Base-by-base conservation (phyloP, 2,797 vertebrate species). In the Enteromius mattozi region DNA sequence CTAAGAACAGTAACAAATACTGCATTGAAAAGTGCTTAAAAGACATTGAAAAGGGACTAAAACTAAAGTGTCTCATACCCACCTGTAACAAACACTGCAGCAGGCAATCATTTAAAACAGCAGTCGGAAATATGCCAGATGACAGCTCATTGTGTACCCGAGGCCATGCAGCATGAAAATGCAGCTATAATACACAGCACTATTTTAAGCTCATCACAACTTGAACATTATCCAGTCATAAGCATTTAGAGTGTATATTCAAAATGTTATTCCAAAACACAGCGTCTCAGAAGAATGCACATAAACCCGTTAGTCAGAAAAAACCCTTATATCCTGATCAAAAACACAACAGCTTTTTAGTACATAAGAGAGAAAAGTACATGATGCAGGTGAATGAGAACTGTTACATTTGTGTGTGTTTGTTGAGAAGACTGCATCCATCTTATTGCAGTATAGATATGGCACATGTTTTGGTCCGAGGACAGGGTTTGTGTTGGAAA, bases 401-500 rank as follows among this genome's bases (percentile, higher is more conserved):
- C 17, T 61, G 37, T 61, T 84, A 70, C 27, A 63, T 78, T 40
- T 56, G 30, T 84, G 45, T 47, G 75, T 78, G 75, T 45, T 45
- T 54, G 27, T 19, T 49, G 42, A 40, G 61, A 70, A 35, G 27
- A 63, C 51, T 37, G 68, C 40, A 72, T 21, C 51, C 49, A 42
- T 71, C 4, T 65, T 84, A 79, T 80, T 84, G 83, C 83, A 80
- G 68, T 49, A 71, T 56, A 65, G 9, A 65, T 79, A 79, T 71
- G 76, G 76, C 76, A 79, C 65, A 66, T 42, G 93, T 93, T 94
- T 92, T 92, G 95, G 93, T 94, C 94, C 94, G 92, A 94, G 93
- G 95, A 94, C 93, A 94, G 89, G 95, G 94, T 95, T 92, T 91
- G 94, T 95, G 93, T 93, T 91, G 89, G 94, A 94, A 91, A 94